Base-by-base conservation (phyloP, 2,888 invertebrate species). In the Drosophila trichaetosa region DNA sequence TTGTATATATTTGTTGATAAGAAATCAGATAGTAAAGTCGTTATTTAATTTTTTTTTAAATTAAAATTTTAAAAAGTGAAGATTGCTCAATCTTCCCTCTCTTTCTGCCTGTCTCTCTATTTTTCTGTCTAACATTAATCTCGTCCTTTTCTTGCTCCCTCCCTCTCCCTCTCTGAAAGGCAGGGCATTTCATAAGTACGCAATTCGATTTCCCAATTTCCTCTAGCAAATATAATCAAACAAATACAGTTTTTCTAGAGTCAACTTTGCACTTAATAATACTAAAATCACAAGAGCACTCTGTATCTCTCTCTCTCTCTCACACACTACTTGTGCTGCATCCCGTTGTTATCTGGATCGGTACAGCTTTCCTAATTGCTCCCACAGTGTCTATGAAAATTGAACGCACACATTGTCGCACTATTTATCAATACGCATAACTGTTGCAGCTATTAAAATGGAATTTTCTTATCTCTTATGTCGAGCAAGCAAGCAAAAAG, bases 361-460 rank as follows among this genome's bases (percentile, higher is more conserved):
- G 46, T 27, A 46, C 8, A 29, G 29, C 40, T 40, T 38, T 57
- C 11, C 21, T 57, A 40, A 57, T 57, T 57, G 57, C 40, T 57
- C 40, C 29, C 10, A 63, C 46, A 71, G 59, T 36, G 51, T 13
- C 59, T 6, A 36, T 59, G 51, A 56, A 60, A 76, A 54, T 61
- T 73, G 31, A 31, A 49, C 38, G 21, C 38, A 40, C 31, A 40
- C 46, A 29, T 31, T 31, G 54, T 46, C 58, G 42, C 40, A 67
- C 54, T 40, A 40, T 60, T 64, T 62, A 79, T 65, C 70, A 69
- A 75, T 69, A 79, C 65, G 69, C 62, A 75, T 69, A 73, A 82
- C 74, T 73, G 82, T 65, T 82, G 79, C 67, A 69, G 85, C 85
- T 84, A 85, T 85, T 85, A 85, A 89, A 89, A 79, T 61, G 71